Conservation (phyloP, 2,797 vertebrate species). For the Pagetopsis macropterus region DNA sequence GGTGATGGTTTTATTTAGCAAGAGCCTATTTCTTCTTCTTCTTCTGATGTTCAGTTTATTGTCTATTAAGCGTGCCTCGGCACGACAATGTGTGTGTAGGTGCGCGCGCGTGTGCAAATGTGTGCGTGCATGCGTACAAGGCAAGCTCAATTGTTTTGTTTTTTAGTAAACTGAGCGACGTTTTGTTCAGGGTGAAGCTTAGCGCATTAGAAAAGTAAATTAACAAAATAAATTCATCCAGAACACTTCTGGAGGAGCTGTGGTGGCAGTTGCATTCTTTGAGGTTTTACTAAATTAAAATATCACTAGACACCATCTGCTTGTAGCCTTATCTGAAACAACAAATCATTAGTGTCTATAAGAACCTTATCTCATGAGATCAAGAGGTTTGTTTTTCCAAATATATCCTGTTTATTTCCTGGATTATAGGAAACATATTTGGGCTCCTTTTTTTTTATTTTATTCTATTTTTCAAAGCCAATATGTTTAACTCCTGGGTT, state of each 20-base stretch:
- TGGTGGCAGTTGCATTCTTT: background rate
- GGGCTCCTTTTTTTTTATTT: too few species aligned
- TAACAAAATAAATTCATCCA: constrained; percentile 21
- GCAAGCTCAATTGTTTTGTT: constrained; percentile 26
- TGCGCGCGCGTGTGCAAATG: background rate
- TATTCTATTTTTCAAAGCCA: too few species aligned
- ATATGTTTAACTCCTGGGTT: constrained; percentile 21
- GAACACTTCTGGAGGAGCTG: constrained; percentile 8
- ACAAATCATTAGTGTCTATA: background rate
- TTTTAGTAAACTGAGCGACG: constrained; percentile 21
- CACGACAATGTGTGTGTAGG: background rate
- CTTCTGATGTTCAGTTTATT: constrained; percentile 60
- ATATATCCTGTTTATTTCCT: background rate
- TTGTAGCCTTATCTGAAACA: background rate
- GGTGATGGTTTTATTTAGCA: constrained; percentile 51
- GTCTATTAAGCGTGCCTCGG: constrained; percentile 18
- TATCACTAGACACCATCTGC: background rate
- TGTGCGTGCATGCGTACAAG: constrained; percentile 10
- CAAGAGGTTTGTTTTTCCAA: background rate
- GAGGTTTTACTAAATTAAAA: background rate
- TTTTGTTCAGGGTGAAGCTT: constrained; percentile 39
- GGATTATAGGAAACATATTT: background rate
- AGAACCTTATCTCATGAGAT: background rate
- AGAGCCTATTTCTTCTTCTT: constrained; percentile 36
- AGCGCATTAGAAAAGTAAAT: background rate